Percentiles rank a stretch among this genome's conserved stretches.
phyloP scores from a whole-genome alignment of 2,113 vertebrate species.

The Corvus moneduloides region DNA sequence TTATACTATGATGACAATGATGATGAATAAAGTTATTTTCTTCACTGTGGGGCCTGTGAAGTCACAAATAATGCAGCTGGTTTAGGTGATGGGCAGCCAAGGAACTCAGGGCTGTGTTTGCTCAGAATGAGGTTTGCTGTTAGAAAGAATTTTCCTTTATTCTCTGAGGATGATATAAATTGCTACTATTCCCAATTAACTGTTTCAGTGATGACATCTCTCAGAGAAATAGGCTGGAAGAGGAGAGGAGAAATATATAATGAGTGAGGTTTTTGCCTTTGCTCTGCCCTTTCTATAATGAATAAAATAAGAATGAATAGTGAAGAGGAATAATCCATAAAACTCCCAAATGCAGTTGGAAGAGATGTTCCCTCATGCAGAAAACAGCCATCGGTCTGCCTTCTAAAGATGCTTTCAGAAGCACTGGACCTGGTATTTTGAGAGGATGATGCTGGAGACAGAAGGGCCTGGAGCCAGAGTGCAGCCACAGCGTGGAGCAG shows the following conservation, averaged over 20 bases:
- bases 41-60: not conserved
- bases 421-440: not conserved
- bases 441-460: not conserved
- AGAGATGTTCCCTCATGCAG: not conserved
- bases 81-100: not conserved
- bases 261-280: not conserved
- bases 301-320: not conserved
- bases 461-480: not conserved
- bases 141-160: not conserved
- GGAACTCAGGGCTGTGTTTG: not conserved
- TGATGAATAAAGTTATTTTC: not conserved
- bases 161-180: not conserved
- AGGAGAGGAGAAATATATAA: not conserved
- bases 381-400: not conserved
- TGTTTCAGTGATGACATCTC: not conserved
- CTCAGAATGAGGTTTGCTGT: not conserved
- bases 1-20: not conserved
- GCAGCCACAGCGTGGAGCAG: accelerated
- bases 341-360: not conserved
- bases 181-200: not conserved
- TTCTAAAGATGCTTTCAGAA: not conserved
- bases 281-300: not conserved
- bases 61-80: not conserved
- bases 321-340: not conserved
- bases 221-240: not conserved